Conservation (phyloP, 2,113 vertebrate species). For the Romanogobio albipinnatus region DNA sequence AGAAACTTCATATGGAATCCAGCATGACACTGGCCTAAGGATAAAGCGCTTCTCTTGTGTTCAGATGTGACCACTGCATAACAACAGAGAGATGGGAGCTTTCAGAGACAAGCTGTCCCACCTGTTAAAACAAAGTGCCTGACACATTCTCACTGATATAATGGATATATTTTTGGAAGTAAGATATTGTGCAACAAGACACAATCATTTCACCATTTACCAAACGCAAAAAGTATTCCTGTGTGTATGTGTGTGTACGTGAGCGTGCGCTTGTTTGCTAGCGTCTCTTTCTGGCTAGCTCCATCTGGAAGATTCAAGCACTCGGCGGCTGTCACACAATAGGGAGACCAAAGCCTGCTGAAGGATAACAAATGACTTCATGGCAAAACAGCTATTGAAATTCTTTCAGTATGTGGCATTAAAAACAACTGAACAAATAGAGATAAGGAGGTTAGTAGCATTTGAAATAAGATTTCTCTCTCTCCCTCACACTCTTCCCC, state of each 20-base stretch:
- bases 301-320: slow-evolving; percentile 96
- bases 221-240: slow-evolving; percentile 82
- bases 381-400: slow-evolving; percentile 99
- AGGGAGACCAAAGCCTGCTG: slow-evolving; percentile 94
- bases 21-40: slow-evolving; percentile 27
- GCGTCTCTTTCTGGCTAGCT: slow-evolving; percentile 78
- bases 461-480: slow-evolving; percentile 89
- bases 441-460: slow-evolving; percentile 98
- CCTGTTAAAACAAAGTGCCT: slow-evolving; percentile 37
- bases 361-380: slow-evolving; percentile 99
- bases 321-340: slow-evolving; percentile 94
- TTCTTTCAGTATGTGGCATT: slow-evolving; percentile 99
- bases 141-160: slow-evolving; percentile 70
- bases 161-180: slow-evolving; percentile 78
- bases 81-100: slow-evolving; percentile 2
- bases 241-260: slow-evolving; percentile 16
- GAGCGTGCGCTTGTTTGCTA: slow-evolving; percentile 56
- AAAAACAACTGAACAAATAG: slow-evolving; percentile 99
- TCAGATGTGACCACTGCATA: slow-evolving; percentile 1
- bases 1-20: slow-evolving; percentile 10
- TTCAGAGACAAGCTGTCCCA: slow-evolving; percentile 44
- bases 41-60: not conserved
- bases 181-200: slow-evolving; percentile 87
- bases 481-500: slow-evolving; percentile 54
- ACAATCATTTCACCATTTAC: slow-evolving; percentile 85